Percentiles rank a stretch among this genome's conserved stretches.
Conservation (phyloP, 2,113 vertebrate genomes). For the Nibea coibor region DNA sequence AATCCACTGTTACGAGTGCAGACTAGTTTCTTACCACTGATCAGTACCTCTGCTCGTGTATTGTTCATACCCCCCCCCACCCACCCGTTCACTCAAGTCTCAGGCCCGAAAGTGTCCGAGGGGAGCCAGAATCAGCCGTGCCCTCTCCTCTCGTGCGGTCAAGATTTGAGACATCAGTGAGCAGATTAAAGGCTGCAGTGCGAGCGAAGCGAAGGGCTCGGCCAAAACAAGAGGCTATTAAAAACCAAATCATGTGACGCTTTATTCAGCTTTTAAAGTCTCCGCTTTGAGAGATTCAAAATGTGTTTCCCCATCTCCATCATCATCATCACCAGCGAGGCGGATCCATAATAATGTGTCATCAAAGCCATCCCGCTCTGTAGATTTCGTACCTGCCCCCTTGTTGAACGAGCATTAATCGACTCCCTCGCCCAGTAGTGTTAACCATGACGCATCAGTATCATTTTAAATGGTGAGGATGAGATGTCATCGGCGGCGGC, state of each 20-base stretch:
- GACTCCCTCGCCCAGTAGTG: background rate
- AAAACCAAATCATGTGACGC: conserved; percentile 44
- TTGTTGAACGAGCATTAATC: background rate
- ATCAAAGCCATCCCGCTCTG: conserved; percentile 20
- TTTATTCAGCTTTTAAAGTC: conserved; percentile 43
- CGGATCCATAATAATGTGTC: background rate
- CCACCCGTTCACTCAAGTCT: background rate
- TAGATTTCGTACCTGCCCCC: background rate
- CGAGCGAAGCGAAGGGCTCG: background rate
- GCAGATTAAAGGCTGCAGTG: conserved; percentile 12
- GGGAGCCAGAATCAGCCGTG: background rate
- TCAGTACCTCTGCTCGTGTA: conserved; percentile 31
- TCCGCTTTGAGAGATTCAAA: background rate
- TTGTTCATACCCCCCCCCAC: conserved; percentile 2
- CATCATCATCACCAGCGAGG: background rate
- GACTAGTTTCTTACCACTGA: conserved; percentile 51
- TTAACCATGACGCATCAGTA: conserved; percentile 25
- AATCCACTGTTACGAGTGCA: conserved; percentile 26
- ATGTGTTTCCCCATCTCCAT: background rate
- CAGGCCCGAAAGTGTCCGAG: background rate
- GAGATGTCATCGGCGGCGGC: background rate
- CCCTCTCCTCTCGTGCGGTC: background rate
- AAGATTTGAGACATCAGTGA: conserved; percentile 21
- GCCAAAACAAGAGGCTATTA: background rate
- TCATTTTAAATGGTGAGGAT: conserved; percentile 1